Base-by-base conservation (phyloP, 2,797 vertebrate species). In the Eospalax fontanierii region DNA sequence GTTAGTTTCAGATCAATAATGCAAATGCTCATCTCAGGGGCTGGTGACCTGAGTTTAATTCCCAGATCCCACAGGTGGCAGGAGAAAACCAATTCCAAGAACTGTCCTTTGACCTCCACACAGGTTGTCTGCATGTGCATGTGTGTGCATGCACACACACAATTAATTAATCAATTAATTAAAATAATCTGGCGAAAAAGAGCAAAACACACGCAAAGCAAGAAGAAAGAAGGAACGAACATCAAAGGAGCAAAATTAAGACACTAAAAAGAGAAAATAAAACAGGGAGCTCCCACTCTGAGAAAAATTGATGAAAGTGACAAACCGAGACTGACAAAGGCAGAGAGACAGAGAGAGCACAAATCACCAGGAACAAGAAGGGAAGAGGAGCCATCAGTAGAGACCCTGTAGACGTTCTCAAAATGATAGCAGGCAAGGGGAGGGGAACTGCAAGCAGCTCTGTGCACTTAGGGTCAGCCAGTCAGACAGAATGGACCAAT, bases 381-480 rank as follows among this genome's bases (percentile, higher is more conserved):
- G 8, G 87, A 79, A 75, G n/a, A 89, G 63, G 88, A 93, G 78
- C 35, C 87, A 73, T 30, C 28, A 54, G 26, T 85, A 75, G 59
- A 91, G 40, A 87, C 38, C 26, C 38, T 28, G 59, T 12, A 75
- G 68, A 75, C 54, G 50, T 68, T 43, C 78, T 74, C 28, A 38
- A 61, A 68, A 61, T n/a, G 40, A 74, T 66, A 80, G 22, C 24
- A 28, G 28, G 16, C 16, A 10, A 14, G 35, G 63, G 28, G 63
- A 66, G 28, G 70, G 70, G 3, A 26, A 35, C 33, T n/a, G 22
- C 16, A 68, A 75, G 73, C 26, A 92, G 59, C 43, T 86, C 85
- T 30, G 7, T 3, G n/a, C 30, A 18, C 24, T 76, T 46, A 63
- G 28, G 33, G 28, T 71, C 82, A 38, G 76, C 57, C 82, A 80